phyloP scores from a whole-genome alignment of 2,797 vertebrate genomes.

The Gorsachius magnificus region DNA sequence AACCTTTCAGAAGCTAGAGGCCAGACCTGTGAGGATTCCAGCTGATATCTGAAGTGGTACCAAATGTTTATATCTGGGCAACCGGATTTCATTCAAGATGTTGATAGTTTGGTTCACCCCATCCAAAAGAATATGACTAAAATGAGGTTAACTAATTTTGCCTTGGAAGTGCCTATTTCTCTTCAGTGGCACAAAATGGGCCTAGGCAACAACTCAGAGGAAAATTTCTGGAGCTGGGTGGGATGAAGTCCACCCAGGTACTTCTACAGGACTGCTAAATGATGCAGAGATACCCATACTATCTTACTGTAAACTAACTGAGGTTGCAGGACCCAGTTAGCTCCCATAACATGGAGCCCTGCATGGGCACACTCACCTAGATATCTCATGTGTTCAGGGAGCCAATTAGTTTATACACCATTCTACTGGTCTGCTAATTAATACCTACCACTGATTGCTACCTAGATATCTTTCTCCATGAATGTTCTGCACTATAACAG shows the following conservation, averaged over 20 bases:
- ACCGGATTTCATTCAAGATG: not conserved
- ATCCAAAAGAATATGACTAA: not conserved
- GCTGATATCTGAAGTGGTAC: not conserved
- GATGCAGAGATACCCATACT: not conserved
- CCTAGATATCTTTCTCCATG: not conserved
- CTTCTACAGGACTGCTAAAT: not conserved
- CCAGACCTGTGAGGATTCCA: not conserved
- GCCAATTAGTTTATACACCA: not conserved
- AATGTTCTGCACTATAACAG: not conserved
- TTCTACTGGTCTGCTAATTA: not conserved
- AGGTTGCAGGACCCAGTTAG: not conserved
- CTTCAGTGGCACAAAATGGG: not conserved
- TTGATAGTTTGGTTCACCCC: not conserved
- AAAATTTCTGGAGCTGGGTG: not conserved
- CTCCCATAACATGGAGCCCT: not conserved
- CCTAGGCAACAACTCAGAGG: not conserved
- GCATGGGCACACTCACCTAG: rapidly evolving
- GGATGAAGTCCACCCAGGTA: not conserved
- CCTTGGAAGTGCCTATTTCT: not conserved
- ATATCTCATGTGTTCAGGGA: not conserved
- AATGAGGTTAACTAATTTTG: not conserved
- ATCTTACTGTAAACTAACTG: not conserved
- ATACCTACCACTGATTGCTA: not conserved
- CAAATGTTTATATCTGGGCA: not conserved
- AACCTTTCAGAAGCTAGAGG: not conserved